Percentiles rank a stretch among this genome's conserved stretches.
Evolutionary conservation across 1,140 invertebrate genomes (phyloP).

Genomic region (Drepana arcuata): DNA sequence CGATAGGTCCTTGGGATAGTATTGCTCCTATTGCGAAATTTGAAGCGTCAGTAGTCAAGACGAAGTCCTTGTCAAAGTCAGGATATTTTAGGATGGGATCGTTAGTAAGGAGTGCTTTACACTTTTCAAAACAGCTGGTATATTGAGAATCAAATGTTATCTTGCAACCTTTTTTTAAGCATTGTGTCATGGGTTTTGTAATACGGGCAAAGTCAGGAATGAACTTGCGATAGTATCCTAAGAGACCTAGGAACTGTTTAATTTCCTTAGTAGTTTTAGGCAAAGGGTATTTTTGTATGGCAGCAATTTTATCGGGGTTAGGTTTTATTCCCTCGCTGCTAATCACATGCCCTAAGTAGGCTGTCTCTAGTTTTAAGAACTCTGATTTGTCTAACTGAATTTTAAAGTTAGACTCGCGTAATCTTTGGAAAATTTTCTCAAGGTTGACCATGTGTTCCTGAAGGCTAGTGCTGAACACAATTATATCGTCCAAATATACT

Average conservation of each 20-base stretch:
- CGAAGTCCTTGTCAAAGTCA: too few relatives aligned
- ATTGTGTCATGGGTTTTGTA: neutral
- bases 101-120: too few relatives aligned
- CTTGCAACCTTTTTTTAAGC: neutral
- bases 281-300: neutral
- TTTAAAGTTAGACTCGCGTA: too few relatives aligned
- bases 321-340: neutral
- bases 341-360: constrained; percentile 1
- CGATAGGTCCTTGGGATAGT: neutral
- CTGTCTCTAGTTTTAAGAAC: neutral
- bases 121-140: too few relatives aligned
- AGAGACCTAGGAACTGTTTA: neutral
- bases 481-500: too few relatives aligned
- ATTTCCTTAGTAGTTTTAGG: neutral
- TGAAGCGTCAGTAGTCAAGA: neutral
- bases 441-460: too few relatives aligned
- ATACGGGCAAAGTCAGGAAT: neutral
- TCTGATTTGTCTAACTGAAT: neutral
- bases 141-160: neutral
- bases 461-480: too few relatives aligned
- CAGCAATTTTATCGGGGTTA: neutral
- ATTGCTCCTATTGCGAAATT: neutral
- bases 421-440: too few relatives aligned
- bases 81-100: too few relatives aligned
- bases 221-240: constrained; percentile 2